A percentile compares a stretch with the other conserved stretches of the same genome.
Evolutionary conservation across 2,797 vertebrate genomes (phyloP).

Genomic region (Lophius americanus): DNA sequence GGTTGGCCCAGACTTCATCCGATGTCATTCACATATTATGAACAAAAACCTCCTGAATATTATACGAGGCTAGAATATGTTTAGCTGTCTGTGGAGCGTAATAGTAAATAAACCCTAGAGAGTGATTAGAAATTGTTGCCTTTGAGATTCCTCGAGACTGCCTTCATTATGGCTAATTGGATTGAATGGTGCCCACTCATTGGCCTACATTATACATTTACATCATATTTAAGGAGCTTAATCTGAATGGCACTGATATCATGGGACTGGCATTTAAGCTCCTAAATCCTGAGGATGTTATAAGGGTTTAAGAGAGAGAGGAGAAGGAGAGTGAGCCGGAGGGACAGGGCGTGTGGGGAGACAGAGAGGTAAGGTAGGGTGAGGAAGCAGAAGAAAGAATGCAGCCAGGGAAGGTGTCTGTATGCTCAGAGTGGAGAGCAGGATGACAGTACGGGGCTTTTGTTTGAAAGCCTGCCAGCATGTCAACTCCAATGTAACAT

Average conservation of each 20-base stretch:
- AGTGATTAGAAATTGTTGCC: conserved; percentile 67
- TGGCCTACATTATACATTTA: conserved; percentile 81
- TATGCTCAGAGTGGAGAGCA: conserved; percentile 56
- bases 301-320: conserved; percentile 58
- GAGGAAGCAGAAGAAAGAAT: conserved; percentile 52
- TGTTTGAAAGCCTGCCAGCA: conserved; percentile 68
- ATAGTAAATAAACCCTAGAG: conserved; percentile 53
- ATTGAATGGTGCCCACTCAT: conserved; percentile 79
- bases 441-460: conserved; percentile 71
- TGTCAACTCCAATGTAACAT: conserved; percentile 76
- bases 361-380: conserved; percentile 1
- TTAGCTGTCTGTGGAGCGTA: conserved; percentile 36
- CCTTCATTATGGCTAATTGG: conserved; percentile 80
- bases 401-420: conserved; percentile 46
- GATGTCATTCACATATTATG: no score
- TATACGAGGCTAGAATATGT: conserved; percentile 30
- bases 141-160: conserved; percentile 69
- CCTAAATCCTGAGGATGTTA: conserved; percentile 75
- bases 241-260: conserved; percentile 81
- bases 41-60: background rate
- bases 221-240: conserved; percentile 79
- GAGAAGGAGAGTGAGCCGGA: conserved; percentile 32
- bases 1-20: no score
- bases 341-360: background rate
- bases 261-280: conserved; percentile 83